Evolutionary conservation across 2,113 vertebrate species (phyloP).

Genomic region (Microcebus griseorufus): DNA sequence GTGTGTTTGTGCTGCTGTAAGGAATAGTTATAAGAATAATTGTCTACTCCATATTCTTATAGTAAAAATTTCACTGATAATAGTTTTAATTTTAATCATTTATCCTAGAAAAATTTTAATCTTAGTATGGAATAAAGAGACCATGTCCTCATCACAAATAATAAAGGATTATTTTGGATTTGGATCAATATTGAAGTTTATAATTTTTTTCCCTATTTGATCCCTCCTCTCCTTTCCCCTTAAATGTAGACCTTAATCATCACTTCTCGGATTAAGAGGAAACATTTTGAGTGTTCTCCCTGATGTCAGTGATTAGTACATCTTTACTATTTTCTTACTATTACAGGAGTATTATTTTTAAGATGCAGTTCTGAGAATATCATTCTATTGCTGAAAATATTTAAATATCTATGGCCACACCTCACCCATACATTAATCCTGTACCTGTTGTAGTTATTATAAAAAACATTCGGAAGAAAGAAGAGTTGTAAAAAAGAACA

Average conservation of each 20-base stretch:
- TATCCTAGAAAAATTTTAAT: not conserved
- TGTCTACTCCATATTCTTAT: not conserved
- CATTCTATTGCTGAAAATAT: not conserved
- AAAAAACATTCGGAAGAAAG: not conserved
- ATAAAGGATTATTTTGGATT: not conserved
- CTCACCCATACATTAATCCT: not conserved
- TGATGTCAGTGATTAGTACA: not conserved
- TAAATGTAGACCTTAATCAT: not conserved
- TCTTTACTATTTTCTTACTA: not conserved
- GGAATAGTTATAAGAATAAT: not conserved
- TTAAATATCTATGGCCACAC: not conserved
- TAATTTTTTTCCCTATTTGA: not conserved
- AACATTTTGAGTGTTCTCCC: not conserved
- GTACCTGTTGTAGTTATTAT: not conserved
- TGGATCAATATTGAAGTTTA: not conserved
- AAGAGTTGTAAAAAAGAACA: not conserved
- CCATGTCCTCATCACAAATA: not conserved
- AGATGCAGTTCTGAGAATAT: not conserved
- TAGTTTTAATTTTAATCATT: not conserved
- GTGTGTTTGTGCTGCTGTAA: not conserved
- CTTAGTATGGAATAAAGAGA: not conserved
- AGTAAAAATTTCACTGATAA: not conserved
- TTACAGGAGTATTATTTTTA: not conserved
- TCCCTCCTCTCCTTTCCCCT: not conserved
- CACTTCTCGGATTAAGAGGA: not conserved